These are phyloP conservation scores for Hirtodrosophila trivittata DNA, from an alignment of 2,888 invertebrate genomes.

Conservation along the genomic window DNA sequence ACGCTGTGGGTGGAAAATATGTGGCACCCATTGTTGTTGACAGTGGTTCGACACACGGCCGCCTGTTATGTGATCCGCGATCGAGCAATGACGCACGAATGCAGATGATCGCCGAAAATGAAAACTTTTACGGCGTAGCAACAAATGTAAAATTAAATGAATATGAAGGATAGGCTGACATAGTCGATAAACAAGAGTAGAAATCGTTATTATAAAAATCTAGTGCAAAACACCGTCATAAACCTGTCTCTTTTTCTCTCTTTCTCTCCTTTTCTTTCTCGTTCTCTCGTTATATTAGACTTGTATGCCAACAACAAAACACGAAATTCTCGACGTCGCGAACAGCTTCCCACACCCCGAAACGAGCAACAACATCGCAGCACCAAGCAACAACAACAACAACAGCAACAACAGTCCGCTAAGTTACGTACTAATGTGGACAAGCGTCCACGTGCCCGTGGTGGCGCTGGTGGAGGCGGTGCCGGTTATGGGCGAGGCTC, in stretches of 20 bases:
- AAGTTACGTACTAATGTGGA: conserved; percentile 86
- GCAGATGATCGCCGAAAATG: no score
- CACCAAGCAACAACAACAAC: conserved; percentile 86
- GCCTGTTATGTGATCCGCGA: no score
- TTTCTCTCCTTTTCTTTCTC: neutral
- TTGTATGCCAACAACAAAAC: conserved; percentile 75
- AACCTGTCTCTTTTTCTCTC: neutral
- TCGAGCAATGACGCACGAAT: no score
- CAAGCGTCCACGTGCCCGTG: conserved; percentile 86
- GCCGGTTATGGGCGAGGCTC: conserved; percentile 12
- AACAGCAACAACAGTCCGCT: conserved; percentile 76
- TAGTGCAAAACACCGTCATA: no score
- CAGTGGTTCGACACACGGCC: no score
- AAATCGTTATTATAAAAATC: no score
- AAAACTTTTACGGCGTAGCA: no score
- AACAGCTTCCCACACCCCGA: conserved; percentile 85
- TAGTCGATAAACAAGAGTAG: neutral
- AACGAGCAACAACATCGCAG: conserved; percentile 85
- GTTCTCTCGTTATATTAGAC: conserved; percentile 60
- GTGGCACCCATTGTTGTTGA: no score
- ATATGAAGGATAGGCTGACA: neutral
- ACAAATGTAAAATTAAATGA: no score
- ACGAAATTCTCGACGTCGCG: conserved; percentile 80
- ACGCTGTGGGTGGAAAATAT: no score
- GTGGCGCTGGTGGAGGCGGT: conserved; percentile 83